Base-by-base conservation (phyloP, 1,140 invertebrate species). In the Hirudo medicinalis region DNA sequence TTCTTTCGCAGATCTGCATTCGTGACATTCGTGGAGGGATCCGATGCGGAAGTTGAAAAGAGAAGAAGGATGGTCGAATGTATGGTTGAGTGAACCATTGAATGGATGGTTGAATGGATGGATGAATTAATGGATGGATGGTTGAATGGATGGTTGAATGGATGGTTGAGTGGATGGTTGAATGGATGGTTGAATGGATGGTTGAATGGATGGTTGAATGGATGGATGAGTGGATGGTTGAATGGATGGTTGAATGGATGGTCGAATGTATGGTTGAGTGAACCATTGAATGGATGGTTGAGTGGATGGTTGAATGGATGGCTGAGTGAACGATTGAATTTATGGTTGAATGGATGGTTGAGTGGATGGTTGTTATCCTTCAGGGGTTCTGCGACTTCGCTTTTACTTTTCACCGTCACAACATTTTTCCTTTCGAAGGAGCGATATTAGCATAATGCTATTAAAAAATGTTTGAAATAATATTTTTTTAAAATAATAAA, bases 1-100 rank as follows among this genome's bases (percentile, higher is more conserved):
- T 89, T 78, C 83, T 89, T 69, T 92, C 94, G 89, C 84, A 97
- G 19, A 88, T 88, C 19, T 3, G 6, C 32, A 9, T 57, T 57
- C 25, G 54, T 57, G 54, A 25, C 32, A 36, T 36, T 36, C 32
- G 2, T 2, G 32, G 6, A 6, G 32, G 32, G 6, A 6, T 36
- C 32, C 32, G 32, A 36, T 36, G 6, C 6, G 32, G 32, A 36
- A 36, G 32, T 36, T 36, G 32, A 6, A 36, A 36, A 36, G 32
- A 36, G 32, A 36, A 6, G 32, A 36, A 36, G 11, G 57, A 32
- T 63, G 19, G 57, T 5, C 17, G 57, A 15, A 13, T 63, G 57
- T 0, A n/a, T 63, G 57, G 57, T 6, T 63, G 22, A 15, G 19
- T 63, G 11, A 15, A 63, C 15, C 8, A 11, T 6, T 49, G 43